These are phyloP conservation scores for Drosophila azteca DNA, from an alignment of 1,140 invertebrate genomes.

Conservation along the genomic window DNA sequence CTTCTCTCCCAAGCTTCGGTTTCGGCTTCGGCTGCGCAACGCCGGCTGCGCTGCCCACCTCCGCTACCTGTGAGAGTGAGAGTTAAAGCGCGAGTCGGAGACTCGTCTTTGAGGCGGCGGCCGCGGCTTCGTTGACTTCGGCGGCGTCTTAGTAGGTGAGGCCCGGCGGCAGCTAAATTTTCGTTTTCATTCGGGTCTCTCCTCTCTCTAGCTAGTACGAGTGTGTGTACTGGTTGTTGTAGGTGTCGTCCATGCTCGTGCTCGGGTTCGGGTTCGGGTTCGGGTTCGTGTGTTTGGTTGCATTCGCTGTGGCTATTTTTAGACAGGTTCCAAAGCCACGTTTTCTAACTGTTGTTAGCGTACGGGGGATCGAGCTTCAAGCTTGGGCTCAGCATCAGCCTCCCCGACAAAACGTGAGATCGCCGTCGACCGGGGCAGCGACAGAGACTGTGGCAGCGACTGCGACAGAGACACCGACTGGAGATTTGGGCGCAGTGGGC, in stretches of 20 bases:
- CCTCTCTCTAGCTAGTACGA: background rate
- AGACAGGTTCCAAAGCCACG: slow-evolving; percentile 82
- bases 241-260: too few relatives aligned
- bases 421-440: slow-evolving; percentile 28
- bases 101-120: slow-evolving; percentile 59
- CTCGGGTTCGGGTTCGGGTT: slow-evolving; percentile 27
- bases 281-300: slow-evolving; percentile 60
- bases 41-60: slow-evolving; percentile 16
- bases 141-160: slow-evolving; percentile 52
- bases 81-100: slow-evolving; percentile 42
- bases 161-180: slow-evolving; percentile 52
- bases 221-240: too few relatives aligned
- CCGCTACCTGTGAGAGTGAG: slow-evolving; percentile 46
- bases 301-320: slow-evolving; percentile 80
- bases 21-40: slow-evolving; percentile 1
- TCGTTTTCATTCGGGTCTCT: slow-evolving; percentile 59
- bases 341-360: slow-evolving; percentile 82
- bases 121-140: slow-evolving; percentile 3
- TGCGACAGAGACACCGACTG: slow-evolving; percentile 26
- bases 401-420: slow-evolving; percentile 68
- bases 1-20: slow-evolving; percentile 20
- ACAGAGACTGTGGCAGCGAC: background rate
- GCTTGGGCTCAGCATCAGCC: slow-evolving; percentile 28
- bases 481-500: slow-evolving; percentile 72
- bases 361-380: slow-evolving; percentile 38